A percentile compares a stretch with the other conserved stretches of the same genome.
Evolutionary conservation across 2,888 invertebrate genomes (phyloP).

Genomic region (Chirona hameri): DNA sequence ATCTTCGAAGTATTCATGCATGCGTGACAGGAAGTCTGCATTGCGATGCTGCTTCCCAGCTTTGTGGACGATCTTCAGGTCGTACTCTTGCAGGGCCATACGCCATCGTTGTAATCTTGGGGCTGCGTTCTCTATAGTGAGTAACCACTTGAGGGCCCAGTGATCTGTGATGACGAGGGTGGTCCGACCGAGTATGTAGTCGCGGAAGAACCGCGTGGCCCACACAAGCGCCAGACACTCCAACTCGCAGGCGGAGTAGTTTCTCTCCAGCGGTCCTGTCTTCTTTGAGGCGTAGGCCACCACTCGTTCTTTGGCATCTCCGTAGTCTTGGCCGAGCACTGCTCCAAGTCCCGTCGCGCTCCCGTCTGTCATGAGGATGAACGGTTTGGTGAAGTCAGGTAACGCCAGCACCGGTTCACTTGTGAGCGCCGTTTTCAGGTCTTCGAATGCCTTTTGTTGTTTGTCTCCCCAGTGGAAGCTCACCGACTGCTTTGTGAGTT

Average conservation of each 20-base stretch:
- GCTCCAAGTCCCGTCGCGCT: not conserved
- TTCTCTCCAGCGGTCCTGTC: not conserved
- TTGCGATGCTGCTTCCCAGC: not conserved
- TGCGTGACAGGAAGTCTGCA: not conserved
- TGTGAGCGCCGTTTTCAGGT: not conserved
- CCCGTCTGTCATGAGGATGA: too few species aligned
- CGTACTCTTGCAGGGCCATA: not conserved
- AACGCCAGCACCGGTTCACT: too few species aligned
- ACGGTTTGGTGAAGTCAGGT: too few species aligned
- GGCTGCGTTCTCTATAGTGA: not conserved
- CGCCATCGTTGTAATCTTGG: not conserved
- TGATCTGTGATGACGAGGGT: too few species aligned
- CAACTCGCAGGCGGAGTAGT: too few species aligned
- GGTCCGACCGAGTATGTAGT: not conserved
- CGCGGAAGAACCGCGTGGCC: not conserved
- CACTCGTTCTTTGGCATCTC: too few species aligned
- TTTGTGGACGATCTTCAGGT: not conserved
- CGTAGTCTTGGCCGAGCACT: not conserved
- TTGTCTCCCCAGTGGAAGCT: not conserved
- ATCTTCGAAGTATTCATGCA: not conserved
- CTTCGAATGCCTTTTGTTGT: not conserved
- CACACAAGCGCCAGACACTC: not conserved
- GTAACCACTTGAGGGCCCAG: too few species aligned
- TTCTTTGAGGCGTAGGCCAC: not conserved
- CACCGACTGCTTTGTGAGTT: not conserved